phyloP scores from a whole-genome alignment of 2,797 vertebrate species.

The Hippoglossus hippoglossus region DNA sequence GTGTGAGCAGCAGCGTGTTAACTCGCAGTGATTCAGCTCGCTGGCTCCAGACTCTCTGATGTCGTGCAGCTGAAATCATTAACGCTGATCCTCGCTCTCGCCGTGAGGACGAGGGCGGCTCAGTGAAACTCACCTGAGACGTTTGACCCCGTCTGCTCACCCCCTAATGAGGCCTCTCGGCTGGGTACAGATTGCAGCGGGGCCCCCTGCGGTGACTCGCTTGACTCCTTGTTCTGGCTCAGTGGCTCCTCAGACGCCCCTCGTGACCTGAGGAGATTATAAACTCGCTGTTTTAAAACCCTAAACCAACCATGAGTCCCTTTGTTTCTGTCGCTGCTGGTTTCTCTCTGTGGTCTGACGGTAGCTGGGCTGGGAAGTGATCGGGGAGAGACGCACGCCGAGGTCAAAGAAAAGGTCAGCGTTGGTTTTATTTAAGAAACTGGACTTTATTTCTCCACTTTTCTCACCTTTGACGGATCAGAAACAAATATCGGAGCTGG shows the following conservation, averaged over 20 bases:
- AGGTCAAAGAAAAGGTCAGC: slow-evolving; percentile 24
- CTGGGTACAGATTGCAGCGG: slow-evolving; percentile 23
- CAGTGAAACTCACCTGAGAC: slow-evolving; percentile 55
- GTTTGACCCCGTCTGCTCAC: slow-evolving; percentile 37
- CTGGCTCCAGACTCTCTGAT: slow-evolving; percentile 1
- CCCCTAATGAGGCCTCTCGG: slow-evolving; percentile 49
- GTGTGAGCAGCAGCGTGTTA: no score
- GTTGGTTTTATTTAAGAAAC: not conserved
- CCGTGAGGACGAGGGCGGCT: slow-evolving; percentile 12
- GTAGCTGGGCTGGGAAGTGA: not conserved
- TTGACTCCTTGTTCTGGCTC: slow-evolving; percentile 63
- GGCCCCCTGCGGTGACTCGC: slow-evolving; percentile 32
- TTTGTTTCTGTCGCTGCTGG: slow-evolving; percentile 7
- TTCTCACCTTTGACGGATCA: not conserved
- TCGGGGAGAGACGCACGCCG: slow-evolving; percentile 16
- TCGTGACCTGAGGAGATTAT: slow-evolving; percentile 68
- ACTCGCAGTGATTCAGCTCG: slow-evolving; percentile 16
- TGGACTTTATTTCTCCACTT: no score
- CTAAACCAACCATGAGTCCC: slow-evolving; percentile 36
- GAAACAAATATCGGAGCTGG: not conserved
- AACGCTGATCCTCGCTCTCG: slow-evolving; percentile 30
- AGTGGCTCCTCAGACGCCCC: slow-evolving; percentile 63
- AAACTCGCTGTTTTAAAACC: slow-evolving; percentile 52
- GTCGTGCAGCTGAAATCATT: no score
- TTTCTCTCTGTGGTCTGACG: slow-evolving; percentile 37